phyloP scores from a whole-genome alignment of 2,797 vertebrate species.

The Bryconaethiops microstoma region DNA sequence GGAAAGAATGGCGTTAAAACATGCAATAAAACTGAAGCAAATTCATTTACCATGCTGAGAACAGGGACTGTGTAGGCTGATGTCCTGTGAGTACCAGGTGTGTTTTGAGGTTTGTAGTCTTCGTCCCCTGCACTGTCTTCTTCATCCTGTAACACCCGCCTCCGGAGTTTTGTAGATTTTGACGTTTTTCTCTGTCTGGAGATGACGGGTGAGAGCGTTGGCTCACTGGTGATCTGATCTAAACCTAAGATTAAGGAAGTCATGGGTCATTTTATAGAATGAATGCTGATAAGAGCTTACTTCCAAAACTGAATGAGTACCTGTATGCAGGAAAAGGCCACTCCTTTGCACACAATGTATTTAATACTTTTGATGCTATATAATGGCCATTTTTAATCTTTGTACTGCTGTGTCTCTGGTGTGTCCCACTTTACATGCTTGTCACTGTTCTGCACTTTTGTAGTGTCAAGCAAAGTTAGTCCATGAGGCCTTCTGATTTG shows the following conservation, averaged over 20 bases:
- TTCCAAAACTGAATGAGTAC: no score
- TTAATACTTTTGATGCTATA: no score
- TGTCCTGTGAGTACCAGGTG: constrained; percentile 61
- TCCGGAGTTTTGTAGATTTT: constrained; percentile 59
- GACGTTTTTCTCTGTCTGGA: constrained; percentile 63
- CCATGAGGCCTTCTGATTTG: no score
- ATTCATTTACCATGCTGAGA: neutral
- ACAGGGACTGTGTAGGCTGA: neutral
- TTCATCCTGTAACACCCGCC: constrained; percentile 56
- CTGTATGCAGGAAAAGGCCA: no score
- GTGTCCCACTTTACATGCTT: no score
- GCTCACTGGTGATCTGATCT: constrained; percentile 74
- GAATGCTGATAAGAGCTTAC: neutral
- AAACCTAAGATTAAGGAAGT: constrained; percentile 69
- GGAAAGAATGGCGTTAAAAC: constrained; percentile 8
- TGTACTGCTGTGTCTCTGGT: no score
- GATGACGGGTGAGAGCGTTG: neutral
- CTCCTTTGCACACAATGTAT: no score
- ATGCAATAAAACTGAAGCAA: neutral
- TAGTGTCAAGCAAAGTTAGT: no score
- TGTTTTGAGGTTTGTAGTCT: constrained; percentile 71
- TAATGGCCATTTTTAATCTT: no score
- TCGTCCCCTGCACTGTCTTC: constrained; percentile 56
- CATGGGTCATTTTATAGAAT: neutral
- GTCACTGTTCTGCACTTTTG: no score